Evolutionary conservation across 2,888 invertebrate species (phyloP).

Genomic region (Actias luna): DNA sequence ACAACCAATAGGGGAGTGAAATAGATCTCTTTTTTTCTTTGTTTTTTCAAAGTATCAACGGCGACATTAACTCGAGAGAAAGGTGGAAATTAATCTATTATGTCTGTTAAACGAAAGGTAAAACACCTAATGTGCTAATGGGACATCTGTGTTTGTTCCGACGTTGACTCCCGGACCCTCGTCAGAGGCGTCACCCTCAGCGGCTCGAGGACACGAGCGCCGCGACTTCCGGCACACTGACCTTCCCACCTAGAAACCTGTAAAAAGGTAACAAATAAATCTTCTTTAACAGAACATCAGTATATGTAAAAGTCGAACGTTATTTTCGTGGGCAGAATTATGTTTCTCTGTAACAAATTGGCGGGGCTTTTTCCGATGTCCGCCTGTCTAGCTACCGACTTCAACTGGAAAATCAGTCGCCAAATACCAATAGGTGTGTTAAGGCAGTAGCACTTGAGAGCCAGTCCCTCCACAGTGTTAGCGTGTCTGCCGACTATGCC

Average conservation of each 20-base stretch:
- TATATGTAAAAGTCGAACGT: neutral
- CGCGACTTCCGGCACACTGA: neutral
- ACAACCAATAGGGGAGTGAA: no score
- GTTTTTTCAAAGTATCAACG: no score
- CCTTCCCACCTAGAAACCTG: neutral
- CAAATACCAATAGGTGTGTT: no score
- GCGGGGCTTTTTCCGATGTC: no score
- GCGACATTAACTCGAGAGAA: neutral
- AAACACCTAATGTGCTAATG: constrained; percentile 32
- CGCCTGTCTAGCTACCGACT: no score
- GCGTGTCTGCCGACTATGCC: no score
- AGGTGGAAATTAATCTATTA: neutral
- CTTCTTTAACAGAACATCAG: neutral
- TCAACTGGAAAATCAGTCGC: no score
- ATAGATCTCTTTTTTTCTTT: no score
- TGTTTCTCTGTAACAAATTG: no score
- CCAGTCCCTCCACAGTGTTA: no score
- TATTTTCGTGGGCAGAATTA: no score
- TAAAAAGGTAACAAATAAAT: neutral
- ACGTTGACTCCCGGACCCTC: neutral
- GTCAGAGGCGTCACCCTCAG: neutral
- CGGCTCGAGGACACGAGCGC: neutral
- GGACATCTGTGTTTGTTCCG: constrained; percentile 36
- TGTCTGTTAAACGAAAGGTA: constrained; percentile 16
- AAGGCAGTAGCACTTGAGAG: no score